phyloP scores from a whole-genome alignment of 2,888 invertebrate species.

The Folsomia candida region DNA sequence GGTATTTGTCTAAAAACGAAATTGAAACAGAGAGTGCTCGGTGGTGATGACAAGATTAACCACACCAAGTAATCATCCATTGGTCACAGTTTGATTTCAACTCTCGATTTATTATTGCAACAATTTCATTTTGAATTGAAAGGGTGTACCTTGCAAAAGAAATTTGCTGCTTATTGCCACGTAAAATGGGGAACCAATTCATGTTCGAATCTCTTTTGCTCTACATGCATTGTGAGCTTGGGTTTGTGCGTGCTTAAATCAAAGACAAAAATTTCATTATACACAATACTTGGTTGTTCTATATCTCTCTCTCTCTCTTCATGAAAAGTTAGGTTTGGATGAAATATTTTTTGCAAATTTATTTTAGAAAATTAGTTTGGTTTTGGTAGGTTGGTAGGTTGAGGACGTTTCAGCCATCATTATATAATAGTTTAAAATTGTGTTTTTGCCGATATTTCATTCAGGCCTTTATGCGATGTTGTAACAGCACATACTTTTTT shows the following conservation, averaged over 20 bases:
- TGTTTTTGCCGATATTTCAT: too few species aligned
- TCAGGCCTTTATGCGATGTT: too few species aligned
- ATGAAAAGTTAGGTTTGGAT: neutral
- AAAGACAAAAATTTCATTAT: too few species aligned
- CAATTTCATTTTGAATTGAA: neutral
- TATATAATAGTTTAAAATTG: too few species aligned
- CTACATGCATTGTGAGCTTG: neutral
- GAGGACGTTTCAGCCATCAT: neutral
- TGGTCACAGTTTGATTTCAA: slow-evolving; percentile 30
- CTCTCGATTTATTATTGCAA: slow-evolving; percentile 12
- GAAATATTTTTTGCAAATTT: neutral
- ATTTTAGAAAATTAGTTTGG: neutral
- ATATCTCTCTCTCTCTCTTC: too few species aligned
- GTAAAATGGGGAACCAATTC: neutral
- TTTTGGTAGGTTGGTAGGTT: neutral
- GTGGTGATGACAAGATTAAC: neutral
- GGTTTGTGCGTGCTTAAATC: neutral
- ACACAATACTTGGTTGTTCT: too few species aligned
- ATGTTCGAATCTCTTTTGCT: neutral
- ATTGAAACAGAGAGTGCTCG: neutral
- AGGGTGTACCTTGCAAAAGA: slow-evolving; percentile 17
- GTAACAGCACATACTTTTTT: too few species aligned
- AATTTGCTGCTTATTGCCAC: slow-evolving; percentile 1
- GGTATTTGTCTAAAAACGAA: neutral
- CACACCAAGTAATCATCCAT: slow-evolving; percentile 27